Evolutionary conservation across 2,797 vertebrate genomes (phyloP).

Genomic region (Nothura maculosa): DNA sequence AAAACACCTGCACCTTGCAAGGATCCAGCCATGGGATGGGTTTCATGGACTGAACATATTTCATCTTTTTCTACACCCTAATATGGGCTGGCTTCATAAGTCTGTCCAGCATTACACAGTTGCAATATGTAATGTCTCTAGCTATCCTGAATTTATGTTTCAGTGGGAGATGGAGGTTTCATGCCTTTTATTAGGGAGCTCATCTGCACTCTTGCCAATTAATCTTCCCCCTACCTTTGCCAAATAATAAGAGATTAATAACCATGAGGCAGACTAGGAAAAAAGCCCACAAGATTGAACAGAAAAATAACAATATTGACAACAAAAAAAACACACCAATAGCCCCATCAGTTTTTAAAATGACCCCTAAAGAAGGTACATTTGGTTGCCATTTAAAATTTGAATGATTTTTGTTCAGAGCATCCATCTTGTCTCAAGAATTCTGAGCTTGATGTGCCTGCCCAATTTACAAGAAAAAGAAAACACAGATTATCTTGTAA

Average conservation of each 20-base stretch:
- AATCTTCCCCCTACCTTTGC: background rate
- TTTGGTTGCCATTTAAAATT: background rate
- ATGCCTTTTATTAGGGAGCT: background rate
- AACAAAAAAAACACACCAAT: no score
- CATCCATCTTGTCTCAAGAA: background rate
- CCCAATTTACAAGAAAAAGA: background rate
- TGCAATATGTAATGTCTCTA: background rate
- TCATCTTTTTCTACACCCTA: background rate
- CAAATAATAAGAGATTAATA: constrained; percentile 34
- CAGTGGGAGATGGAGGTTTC: background rate
- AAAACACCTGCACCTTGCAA: background rate
- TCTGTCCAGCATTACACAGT: background rate
- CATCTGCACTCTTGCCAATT: background rate
- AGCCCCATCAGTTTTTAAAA: background rate
- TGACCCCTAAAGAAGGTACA: background rate
- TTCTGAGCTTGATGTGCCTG: background rate
- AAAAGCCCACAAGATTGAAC: background rate
- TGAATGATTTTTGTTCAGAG: background rate
- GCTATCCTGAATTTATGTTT: background rate
- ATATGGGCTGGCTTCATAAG: background rate
- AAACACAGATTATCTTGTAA: background rate
- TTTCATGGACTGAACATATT: background rate
- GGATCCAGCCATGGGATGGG: background rate
- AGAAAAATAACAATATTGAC: background rate
- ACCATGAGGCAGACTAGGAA: background rate